Evolutionary conservation across 2,888 invertebrate genomes (phyloP), one percentile per base, ranked within the genome.

Genomic region (Oscheius sp.): DNA sequence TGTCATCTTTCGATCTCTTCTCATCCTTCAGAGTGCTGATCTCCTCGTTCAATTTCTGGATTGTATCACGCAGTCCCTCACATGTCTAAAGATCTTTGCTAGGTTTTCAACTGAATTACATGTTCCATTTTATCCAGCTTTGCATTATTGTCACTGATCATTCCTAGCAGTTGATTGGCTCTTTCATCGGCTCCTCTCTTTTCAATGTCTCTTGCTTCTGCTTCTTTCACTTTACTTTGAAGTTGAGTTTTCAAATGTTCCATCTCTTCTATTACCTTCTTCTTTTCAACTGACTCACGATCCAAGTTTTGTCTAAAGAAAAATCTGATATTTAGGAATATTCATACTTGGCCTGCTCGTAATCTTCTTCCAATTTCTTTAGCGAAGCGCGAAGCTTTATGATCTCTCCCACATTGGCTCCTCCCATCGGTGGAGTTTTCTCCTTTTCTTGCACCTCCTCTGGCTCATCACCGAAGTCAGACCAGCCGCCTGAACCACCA

Each of bases 401-500:
- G 49, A 71, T 47, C 38, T 77, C 75, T 30, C 67, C 17, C 17
- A 70, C 47, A 26, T 72, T 50, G 6, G 30, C 62, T 0, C 59
- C 12, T 24, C 59, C 14, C 12, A 61, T 17, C 6, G 64, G 67
- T 12, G 70, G 65, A 17, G 62, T 71, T 64, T 73, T 72, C n/a
- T 63, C 61, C 2, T 30, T 17, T 17, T 73, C 74, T 8, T 64
- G 45, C 14, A 68, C 73, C 24, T 51, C 47, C n/a, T n/a, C n/a
- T 17, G 51, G 41, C 12, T 67, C 62, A 24, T 74, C 73, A 6
- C 72, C 77, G 49, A 75, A 71, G 32, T 77, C 77, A 12, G 77
- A 77, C 77, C 77, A 77, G 26, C 77, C 77, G 30, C 67, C 62
- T 8, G 77, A 77, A 12, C 75, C 75, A 30, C 77, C 77, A 2